phyloP scores from a whole-genome alignment of 2,797 vertebrate species.

The Enteromius afrohamiltoni region DNA sequence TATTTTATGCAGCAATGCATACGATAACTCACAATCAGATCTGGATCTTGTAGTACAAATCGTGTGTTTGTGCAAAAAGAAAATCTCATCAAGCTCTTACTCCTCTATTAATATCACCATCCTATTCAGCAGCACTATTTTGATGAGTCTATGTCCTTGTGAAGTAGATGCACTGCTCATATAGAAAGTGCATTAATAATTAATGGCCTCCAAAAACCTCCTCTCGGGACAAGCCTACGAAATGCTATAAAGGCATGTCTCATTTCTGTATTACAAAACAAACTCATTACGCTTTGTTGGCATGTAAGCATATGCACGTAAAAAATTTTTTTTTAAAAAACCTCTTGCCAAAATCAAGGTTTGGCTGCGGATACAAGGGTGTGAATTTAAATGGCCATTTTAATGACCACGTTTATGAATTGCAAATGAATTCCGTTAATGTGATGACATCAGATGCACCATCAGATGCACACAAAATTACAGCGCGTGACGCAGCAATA shows the following conservation, averaged over 20 bases:
- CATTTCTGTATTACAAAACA: conserved; percentile 15
- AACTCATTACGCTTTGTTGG: conserved; percentile 61
- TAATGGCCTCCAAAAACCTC: conserved; percentile 33
- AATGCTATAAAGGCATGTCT: conserved; percentile 44
- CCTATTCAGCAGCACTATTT: background rate
- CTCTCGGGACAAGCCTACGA: conserved; percentile 32
- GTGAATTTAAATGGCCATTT: conserved; percentile 66
- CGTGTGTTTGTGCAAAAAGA: background rate
- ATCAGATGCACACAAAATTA: conserved; percentile 31
- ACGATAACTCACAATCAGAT: background rate
- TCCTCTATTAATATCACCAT: background rate
- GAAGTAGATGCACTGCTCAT: conserved; percentile 37
- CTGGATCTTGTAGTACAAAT: background rate
- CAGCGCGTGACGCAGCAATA: conserved; percentile 36
- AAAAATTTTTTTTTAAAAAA: conserved; percentile 53
- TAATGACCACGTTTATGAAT: conserved; percentile 67
- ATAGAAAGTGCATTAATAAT: conserved; percentile 54
- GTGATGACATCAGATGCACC: conserved; percentile 62
- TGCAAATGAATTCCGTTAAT: conserved; percentile 67
- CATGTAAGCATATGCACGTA: conserved; percentile 66
- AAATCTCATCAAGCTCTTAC: background rate
- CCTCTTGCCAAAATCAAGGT: conserved; percentile 53
- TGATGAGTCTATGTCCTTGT: conserved; percentile 21
- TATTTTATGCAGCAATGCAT: background rate
- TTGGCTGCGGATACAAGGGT: conserved; percentile 59